Base-by-base conservation (phyloP, 1,140 invertebrate species). In the Cotesia typhae region DNA sequence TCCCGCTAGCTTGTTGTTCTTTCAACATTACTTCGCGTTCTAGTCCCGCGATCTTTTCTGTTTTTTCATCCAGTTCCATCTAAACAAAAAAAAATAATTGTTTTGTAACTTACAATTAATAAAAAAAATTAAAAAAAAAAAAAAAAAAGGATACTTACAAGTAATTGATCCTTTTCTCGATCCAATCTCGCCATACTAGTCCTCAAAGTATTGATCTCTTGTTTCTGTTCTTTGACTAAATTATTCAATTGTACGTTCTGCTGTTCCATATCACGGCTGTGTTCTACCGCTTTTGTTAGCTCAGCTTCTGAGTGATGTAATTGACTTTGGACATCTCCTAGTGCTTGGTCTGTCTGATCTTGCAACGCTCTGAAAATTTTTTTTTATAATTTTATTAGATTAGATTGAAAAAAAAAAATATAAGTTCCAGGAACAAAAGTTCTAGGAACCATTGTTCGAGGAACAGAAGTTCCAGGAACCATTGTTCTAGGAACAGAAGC, bases 261-360 rank as follows among this genome's bases (percentile, higher is more conserved):
- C 69, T 85, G 88, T 80, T 91, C 90, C 71, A 90, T 79, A 69
- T 76, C 74, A 65, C 83, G 85, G 68, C 90, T 87, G 10, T 82
- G 87, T 66, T 90, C 89, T 72, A 87, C 82, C 20, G 87, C 82
- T 64, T 87, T 80, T 72, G 83, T 87, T 10, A 91, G 75, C 81
- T 91, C 90, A 47, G 86, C 87, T 79, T 90, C 89, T 41, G 84
- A 77, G 66, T 87, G 83, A 70, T 87, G 81, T 51, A 90, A 79
- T 83, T 90, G 88, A 78, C 85, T 85, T 80, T 90, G 90, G 38
- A 88, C 80, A 77, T 90, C 89, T 73, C 84, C 84, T 61, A 89
- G 85, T 28, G 88, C 88, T 79, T 89, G 88, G 82, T 91, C 90
- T 51, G 89, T 90, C 85, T 91, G 89, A 75, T 90, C 84, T 79